Percentiles rank a stretch among this genome's conserved stretches.
phyloP scores from a whole-genome alignment of 2,797 vertebrate genomes.

The Uromys caudimaculatus region DNA sequence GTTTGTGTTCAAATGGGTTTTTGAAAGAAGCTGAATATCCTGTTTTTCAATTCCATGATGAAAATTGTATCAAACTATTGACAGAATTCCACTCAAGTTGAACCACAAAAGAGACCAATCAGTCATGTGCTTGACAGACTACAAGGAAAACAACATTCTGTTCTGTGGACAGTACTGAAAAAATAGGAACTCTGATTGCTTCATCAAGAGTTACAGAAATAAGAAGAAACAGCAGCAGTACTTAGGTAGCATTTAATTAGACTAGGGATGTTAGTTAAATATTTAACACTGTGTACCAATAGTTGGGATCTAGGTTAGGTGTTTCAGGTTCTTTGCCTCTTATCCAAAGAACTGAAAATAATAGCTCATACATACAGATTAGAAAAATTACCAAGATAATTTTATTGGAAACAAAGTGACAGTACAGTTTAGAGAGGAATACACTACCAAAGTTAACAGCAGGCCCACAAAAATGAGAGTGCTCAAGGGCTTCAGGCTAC shows the following conservation, averaged over 20 bases:
- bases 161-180: neutral
- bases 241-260: neutral
- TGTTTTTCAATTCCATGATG: constrained; percentile 38
- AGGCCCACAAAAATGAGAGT: neutral
- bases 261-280: neutral
- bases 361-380: neutral
- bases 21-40: constrained; percentile 49
- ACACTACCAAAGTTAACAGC: no score
- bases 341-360: neutral
- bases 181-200: constrained; percentile 11
- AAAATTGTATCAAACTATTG: constrained; percentile 45
- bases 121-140: neutral
- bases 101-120: neutral
- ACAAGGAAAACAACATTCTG: neutral
- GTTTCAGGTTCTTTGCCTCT: neutral
- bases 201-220: constrained; percentile 19
- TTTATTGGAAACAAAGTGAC: neutral
- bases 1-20: constrained; percentile 49
- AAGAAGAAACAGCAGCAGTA: constrained; percentile 27
- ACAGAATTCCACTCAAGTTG: constrained; percentile 15
- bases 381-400: neutral
- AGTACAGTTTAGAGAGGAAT: neutral
- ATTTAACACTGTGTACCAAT: neutral
- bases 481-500: neutral
- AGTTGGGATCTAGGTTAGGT: neutral